These are phyloP conservation scores for Sesia apiformis DNA, from an alignment of 2,888 invertebrate species.

Conservation along the genomic window DNA sequence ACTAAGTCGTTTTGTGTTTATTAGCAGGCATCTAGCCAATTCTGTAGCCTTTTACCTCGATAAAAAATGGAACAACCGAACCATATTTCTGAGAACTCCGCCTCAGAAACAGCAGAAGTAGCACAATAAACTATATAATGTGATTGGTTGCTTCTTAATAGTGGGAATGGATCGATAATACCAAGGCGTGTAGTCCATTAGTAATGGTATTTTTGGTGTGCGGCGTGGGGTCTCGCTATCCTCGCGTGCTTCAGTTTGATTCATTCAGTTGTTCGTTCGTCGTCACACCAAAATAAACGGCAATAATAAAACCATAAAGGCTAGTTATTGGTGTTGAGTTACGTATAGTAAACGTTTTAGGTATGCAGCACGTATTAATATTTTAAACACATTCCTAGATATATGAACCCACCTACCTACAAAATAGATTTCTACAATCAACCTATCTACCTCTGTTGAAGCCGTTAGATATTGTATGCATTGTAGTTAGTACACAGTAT, in stretches of 20 bases:
- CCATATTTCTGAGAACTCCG: not conserved
- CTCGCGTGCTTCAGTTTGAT: not conserved
- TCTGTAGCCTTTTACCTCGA: conserved; percentile 15
- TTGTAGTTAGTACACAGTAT: too few species aligned
- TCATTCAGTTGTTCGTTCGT: not conserved
- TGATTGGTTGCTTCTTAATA: not conserved
- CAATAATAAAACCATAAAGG: not conserved
- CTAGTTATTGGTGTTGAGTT: too few species aligned
- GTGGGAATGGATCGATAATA: conserved; percentile 26
- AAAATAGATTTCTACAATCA: too few species aligned
- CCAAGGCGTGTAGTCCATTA: conserved; percentile 27
- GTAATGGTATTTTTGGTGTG: conserved; percentile 9
- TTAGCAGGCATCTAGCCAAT: conserved; percentile 25
- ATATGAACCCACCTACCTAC: too few species aligned
- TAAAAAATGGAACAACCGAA: conserved; percentile 3
- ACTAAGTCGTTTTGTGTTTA: conserved; percentile 24
- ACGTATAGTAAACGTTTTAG: too few species aligned
- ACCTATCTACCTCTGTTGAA: too few species aligned
- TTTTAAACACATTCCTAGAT: too few species aligned
- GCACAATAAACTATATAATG: not conserved
- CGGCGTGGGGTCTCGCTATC: not conserved
- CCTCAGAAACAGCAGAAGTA: not conserved
- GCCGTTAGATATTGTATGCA: too few species aligned
- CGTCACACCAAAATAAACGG: not conserved
- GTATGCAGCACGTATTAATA: too few species aligned